Conservation (phyloP, 2,113 vertebrate genomes). For the Phylloscopus trochiloides region DNA sequence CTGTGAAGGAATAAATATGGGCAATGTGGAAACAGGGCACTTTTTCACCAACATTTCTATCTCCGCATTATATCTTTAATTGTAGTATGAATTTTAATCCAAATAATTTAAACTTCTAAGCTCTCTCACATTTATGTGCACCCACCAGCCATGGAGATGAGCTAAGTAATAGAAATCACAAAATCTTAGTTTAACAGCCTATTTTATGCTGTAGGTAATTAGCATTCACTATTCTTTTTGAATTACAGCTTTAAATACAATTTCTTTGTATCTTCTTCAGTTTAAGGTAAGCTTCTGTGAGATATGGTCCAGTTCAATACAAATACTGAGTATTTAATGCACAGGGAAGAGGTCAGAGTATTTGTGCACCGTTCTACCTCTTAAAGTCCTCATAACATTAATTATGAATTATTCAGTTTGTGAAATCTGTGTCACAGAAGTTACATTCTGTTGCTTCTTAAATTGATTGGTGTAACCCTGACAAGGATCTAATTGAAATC, state of each 20-base stretch:
- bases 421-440: not conserved
- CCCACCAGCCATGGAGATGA: not conserved
- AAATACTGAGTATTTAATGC: not conserved
- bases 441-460: not conserved
- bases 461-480: not conserved
- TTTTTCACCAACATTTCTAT: accelerated
- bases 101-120: not conserved
- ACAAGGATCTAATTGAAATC: not conserved
- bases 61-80: not conserved
- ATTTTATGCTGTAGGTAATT: not conserved
- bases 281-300: not conserved
- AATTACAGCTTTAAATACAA: not conserved
- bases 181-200: not conserved
- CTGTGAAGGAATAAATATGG: not conserved
- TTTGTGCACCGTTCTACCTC: not conserved
- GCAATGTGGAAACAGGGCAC: not conserved
- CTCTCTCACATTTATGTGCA: not conserved
- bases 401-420: not conserved
- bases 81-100: not conserved
- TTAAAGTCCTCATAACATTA: not conserved
- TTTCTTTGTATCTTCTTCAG: not conserved
- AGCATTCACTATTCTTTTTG: not conserved
- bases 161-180: not conserved
- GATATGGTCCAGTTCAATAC: not conserved
- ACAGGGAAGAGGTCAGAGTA: not conserved